Evolutionary conservation across 1,140 invertebrate genomes (phyloP).

Genomic region (Lineus longissimus): DNA sequence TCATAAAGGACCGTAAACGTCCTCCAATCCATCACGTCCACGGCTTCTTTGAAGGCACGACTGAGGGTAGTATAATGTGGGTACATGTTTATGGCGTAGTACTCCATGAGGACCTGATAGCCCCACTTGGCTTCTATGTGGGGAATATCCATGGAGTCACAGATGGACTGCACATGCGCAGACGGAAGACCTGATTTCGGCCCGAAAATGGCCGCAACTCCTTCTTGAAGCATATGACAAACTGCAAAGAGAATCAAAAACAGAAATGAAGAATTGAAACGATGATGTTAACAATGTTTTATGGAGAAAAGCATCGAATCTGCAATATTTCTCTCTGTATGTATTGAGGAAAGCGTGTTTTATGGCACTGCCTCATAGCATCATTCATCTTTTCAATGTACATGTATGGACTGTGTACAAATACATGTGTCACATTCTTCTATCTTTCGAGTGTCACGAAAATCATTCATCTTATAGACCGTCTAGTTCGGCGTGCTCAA

Average conservation of each 20-base stretch:
- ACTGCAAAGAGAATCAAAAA: slow-evolving; percentile 61
- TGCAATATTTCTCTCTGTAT: no score
- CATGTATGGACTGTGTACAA: no score
- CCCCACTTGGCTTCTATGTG: slow-evolving; percentile 88
- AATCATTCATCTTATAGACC: no score
- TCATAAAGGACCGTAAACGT: slow-evolving; percentile 93
- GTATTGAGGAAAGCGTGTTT: no score
- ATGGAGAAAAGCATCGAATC: no score
- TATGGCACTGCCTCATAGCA: no score
- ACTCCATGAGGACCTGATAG: slow-evolving; percentile 47
- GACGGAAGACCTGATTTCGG: slow-evolving; percentile 85
- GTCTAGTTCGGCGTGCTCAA: no score
- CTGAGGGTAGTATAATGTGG: slow-evolving; percentile 90
- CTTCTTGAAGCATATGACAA: slow-evolving; percentile 78
- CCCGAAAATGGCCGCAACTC: slow-evolving; percentile 90
- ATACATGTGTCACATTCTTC: no score
- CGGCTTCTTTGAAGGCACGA: slow-evolving; percentile 83
- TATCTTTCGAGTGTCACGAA: no score
- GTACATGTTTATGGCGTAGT: slow-evolving; percentile 89
- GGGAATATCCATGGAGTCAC: slow-evolving; percentile 92
- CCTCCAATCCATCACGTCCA: slow-evolving; percentile 85
- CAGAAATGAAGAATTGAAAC: no score
- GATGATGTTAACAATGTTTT: no score
- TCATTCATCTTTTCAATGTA: no score
- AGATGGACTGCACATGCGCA: slow-evolving; percentile 90